Base-by-base conservation (phyloP, 1,140 invertebrate species). In the Steinernema khuongi region DNA sequence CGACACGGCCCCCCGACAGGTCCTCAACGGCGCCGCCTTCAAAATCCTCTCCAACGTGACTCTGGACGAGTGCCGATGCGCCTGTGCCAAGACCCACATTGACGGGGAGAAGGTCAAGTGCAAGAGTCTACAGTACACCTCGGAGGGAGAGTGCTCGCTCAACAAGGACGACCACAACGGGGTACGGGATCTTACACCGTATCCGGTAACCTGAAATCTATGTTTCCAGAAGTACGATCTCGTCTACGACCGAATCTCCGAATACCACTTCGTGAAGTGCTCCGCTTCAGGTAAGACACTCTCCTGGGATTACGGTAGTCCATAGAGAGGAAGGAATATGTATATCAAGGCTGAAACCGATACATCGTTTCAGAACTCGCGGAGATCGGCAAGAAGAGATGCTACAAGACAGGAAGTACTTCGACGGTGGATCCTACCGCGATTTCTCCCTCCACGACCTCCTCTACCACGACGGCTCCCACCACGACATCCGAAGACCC, bases 151-250 rank as follows among this genome's bases (percentile, higher is more conserved):
- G 32, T 83, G 82, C 67, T 29, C 69, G 11, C 73, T 83, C 70
- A 85, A 83, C 67, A 75, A 69, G 29, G 78, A 43, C 44, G 82
- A 85, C 74, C 81, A 82, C 73, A 74, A 68, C 50, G 81, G 82
- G 26, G n/a, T n/a, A n/a, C n/a, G n/a, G n/a, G n/a, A n/a, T n/a
- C n/a, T n/a, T n/a, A n/a, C n/a, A n/a, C n/a, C n/a, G n/a, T n/a
- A n/a, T n/a, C n/a, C n/a, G n/a, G n/a, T n/a, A n/a, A n/a, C n/a
- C n/a, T n/a, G n/a, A n/a, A n/a, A n/a, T n/a, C n/a, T n/a, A n/a
- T n/a, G n/a, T n/a, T n/a, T n/a, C n/a, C n/a, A n/a, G n/a, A 85
- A 83, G 76, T 79, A 73, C 68, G 81, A 84, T 70, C 67, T 82
- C 28, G 74, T 84, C 19, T 81, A 74, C 41, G 69, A 83, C 32